Conservation (phyloP, 2,113 vertebrate genomes). For the Recurvirostra avosetta region DNA sequence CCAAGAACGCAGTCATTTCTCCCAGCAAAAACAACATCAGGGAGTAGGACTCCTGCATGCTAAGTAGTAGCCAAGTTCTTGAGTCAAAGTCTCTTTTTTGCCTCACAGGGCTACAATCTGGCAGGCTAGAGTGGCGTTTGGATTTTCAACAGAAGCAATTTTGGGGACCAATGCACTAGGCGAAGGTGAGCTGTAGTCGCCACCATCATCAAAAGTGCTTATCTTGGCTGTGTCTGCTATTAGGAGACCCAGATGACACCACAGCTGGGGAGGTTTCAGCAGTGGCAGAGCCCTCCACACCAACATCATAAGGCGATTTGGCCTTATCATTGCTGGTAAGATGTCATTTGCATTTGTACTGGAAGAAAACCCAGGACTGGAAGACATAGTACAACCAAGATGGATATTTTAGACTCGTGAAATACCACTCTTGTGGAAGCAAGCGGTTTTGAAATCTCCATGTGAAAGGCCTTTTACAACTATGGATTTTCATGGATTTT, state of each 20-base stretch:
- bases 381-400: not conserved
- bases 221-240: rapidly evolving
- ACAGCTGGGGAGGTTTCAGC: not conserved
- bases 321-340: not conserved
- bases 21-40: not conserved
- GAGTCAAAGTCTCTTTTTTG: not conserved
- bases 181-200: not conserved
- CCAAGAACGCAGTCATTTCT: not conserved
- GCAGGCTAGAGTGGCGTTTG: not conserved
- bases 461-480: not conserved
- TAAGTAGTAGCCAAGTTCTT: not conserved
- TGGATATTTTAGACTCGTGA: not conserved
- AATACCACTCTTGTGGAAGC: not conserved
- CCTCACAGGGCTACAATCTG: not conserved
- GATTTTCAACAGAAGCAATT: not conserved
- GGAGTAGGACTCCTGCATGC: not conserved
- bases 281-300: not conserved
- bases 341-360: not conserved
- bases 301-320: not conserved
- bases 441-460: not conserved
- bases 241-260: not conserved
- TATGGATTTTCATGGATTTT: not conserved
- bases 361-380: not conserved
- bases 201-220: not conserved
- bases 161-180: rapidly evolving